phyloP scores from a whole-genome alignment of 2,888 invertebrate species.

The Lapara coniferarum region DNA sequence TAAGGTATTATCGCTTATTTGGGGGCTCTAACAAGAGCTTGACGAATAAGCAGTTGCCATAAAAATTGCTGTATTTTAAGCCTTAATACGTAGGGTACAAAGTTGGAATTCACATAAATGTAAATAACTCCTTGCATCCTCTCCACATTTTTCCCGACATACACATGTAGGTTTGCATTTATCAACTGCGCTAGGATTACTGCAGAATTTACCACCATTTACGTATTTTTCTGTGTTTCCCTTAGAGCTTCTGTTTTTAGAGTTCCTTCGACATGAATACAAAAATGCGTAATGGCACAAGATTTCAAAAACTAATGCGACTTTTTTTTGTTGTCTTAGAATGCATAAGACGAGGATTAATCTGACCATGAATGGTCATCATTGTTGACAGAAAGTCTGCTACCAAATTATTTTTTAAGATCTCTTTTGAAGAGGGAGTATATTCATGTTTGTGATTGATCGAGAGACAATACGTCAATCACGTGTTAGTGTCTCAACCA shows the following conservation, averaged over 20 bases:
- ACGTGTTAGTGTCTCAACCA: too few relatives aligned
- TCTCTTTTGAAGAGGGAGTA: too few relatives aligned
- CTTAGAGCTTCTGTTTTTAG: not conserved
- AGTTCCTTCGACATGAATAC: not conserved
- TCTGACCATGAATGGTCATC: too few relatives aligned
- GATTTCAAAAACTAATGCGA: too few relatives aligned
- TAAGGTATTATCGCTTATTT: not conserved
- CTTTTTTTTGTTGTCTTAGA: too few relatives aligned
- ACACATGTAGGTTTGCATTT: slow-evolving; percentile 11
- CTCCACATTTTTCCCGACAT: slow-evolving; percentile 13
- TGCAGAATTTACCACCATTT: slow-evolving; percentile 1
- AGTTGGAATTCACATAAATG: not conserved
- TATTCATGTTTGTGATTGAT: too few relatives aligned
- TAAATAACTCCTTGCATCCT: not conserved
- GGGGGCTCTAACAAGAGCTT: not conserved
- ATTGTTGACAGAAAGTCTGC: too few relatives aligned
- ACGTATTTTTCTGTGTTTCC: not conserved
- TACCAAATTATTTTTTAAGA: too few relatives aligned
- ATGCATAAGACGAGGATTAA: too few relatives aligned
- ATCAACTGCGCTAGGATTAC: slow-evolving; percentile 16
- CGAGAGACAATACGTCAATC: too few relatives aligned
- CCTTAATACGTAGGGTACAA: not conserved
- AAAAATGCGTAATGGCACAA: too few relatives aligned
- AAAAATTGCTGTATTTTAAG: not conserved
- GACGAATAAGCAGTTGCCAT: not conserved